Percentiles rank a stretch among this genome's conserved stretches.
Conservation (phyloP, 1,140 invertebrate genomes). For the Zaprionus lachaisei region DNA sequence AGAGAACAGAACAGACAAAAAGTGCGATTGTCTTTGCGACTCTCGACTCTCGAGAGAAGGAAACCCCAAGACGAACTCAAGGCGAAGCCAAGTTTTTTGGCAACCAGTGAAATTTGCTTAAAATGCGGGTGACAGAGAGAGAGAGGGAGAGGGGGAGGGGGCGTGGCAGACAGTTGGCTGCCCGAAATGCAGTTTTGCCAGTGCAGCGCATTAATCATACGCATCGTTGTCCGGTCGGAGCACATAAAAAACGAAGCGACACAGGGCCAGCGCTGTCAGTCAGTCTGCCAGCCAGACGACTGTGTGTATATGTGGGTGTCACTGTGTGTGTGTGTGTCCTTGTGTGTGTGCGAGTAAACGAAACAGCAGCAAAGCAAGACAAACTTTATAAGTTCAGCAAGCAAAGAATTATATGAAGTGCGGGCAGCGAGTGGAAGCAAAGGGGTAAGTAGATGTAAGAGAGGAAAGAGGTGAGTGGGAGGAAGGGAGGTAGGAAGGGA, state of each 20-base stretch:
- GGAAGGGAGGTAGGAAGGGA: not conserved
- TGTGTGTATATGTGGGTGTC: not conserved
- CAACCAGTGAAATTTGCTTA: not conserved
- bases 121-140: not conserved
- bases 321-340: not conserved
- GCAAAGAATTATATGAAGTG: constrained; percentile 61
- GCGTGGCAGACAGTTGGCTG: constrained; percentile 12
- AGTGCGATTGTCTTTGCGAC: constrained; percentile 1
- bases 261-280: constrained; percentile 23
- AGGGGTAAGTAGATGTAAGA: not conserved
- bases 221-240: constrained; percentile 46
- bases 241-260: constrained; percentile 28
- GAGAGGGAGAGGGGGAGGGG: not conserved
- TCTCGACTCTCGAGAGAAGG: not conserved
- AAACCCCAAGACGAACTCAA: not conserved
- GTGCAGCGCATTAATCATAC: constrained; percentile 48
- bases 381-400: constrained; percentile 57
- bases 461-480: too few relatives aligned
- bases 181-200: constrained; percentile 27
- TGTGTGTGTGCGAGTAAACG: not conserved
- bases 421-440: constrained; percentile 7
- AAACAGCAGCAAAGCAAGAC: constrained; percentile 11
- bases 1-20: not conserved
- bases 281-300: constrained; percentile 1
- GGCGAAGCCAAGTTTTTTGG: constrained; percentile 1